Evolutionary conservation across 2,797 vertebrate species (phyloP).

Genomic region (Sciurus vulgaris): DNA sequence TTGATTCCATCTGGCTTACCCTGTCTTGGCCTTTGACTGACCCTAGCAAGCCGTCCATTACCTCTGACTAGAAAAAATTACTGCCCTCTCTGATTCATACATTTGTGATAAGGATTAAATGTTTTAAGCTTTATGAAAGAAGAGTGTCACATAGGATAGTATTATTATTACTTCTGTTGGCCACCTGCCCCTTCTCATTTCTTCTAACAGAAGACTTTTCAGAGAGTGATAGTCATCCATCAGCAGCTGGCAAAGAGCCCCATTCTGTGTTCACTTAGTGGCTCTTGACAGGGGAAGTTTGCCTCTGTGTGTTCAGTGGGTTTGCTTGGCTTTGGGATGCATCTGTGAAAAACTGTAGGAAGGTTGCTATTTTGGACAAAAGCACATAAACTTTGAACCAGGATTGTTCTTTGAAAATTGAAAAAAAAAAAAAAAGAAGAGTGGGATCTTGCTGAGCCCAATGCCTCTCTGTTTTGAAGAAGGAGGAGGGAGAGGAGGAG

Average conservation of each 20-base stretch:
- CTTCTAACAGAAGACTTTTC: not conserved
- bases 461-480: not conserved
- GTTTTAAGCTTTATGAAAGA: constrained; percentile 23
- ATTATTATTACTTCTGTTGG: not conserved
- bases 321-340: not conserved
- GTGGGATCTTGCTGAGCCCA: not conserved
- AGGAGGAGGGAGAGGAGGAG: not conserved
- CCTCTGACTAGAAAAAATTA: constrained; percentile 1
- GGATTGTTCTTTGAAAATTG: not conserved
- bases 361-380: not conserved
- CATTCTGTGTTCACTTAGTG: too few relatives aligned
- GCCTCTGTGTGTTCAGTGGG: not conserved
- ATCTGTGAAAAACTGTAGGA: not conserved
- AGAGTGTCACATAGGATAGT: not conserved
- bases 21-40: not conserved
- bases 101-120: constrained; percentile 16
- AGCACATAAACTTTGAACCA: not conserved
- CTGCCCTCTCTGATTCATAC: constrained; percentile 23
- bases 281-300: not conserved
- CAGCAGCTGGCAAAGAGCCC: not conserved
- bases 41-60: not conserved
- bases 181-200: not conserved
- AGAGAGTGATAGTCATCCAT: not conserved
- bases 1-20: not conserved
- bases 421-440: not conserved